Evolutionary conservation across 2,113 vertebrate genomes (phyloP).

Genomic region (Eira barbara): DNA sequence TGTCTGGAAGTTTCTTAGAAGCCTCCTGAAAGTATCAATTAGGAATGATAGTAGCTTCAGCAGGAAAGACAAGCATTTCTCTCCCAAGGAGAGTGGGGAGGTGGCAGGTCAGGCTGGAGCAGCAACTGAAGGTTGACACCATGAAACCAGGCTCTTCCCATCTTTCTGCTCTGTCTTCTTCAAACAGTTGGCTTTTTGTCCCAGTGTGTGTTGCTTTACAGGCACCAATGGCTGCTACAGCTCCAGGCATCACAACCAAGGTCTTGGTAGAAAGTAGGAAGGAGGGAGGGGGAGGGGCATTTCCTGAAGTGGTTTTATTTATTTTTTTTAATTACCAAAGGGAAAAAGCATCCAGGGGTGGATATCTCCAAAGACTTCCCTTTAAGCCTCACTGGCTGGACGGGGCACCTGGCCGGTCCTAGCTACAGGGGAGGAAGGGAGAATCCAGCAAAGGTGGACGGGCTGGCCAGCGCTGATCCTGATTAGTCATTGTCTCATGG

Average conservation of each 20-base stretch:
- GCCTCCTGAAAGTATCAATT: not conserved
- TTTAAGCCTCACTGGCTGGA: not conserved
- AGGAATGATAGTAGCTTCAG: not conserved
- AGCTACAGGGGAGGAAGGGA: not conserved
- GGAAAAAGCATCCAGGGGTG: not conserved
- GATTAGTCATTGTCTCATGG: fast-evolving
- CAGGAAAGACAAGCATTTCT: not conserved
- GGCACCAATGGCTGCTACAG: not conserved
- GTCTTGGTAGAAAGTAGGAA: not conserved
- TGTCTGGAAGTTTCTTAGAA: constrained; percentile 9
- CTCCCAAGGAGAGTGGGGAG: not conserved
- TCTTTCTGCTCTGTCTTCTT: not conserved
- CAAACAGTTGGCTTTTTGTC: not conserved
- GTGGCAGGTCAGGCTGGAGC: not conserved
- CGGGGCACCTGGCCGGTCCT: fast-evolving
- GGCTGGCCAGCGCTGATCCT: not conserved
- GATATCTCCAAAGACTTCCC: not conserved
- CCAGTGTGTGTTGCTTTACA: not conserved
- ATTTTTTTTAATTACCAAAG: not conserved
- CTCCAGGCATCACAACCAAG: not conserved
- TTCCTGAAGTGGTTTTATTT: not conserved
- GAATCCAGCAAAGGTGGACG: not conserved
- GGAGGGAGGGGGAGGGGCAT: not conserved
- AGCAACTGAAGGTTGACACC: fast-evolving
- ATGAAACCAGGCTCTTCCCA: not conserved